phyloP scores from a whole-genome alignment of 2,797 vertebrate species.

The Darevskia nairensis region DNA sequence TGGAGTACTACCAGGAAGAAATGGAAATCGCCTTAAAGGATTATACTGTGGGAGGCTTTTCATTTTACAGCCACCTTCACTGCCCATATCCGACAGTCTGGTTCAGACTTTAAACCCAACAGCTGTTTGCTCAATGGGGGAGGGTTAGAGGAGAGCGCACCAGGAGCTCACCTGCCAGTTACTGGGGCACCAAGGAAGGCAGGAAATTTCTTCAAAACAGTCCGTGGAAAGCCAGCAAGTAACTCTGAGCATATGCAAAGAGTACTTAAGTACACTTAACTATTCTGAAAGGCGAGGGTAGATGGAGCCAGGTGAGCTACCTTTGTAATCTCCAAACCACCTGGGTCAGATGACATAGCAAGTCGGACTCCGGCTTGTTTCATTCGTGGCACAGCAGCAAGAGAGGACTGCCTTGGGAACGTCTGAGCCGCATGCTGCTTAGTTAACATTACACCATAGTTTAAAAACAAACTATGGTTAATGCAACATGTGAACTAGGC shows the following conservation, averaged over 20 bases:
- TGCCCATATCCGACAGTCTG: not conserved
- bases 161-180: not conserved
- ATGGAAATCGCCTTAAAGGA: conserved; percentile 27
- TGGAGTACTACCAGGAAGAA: not conserved
- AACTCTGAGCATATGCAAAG: no score
- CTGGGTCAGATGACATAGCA: no score
- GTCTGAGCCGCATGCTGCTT: no score
- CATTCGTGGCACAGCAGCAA: no score
- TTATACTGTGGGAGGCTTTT: conserved; percentile 7
- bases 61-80: conserved; percentile 26
- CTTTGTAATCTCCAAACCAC: no score
- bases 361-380: no score
- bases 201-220: not conserved
- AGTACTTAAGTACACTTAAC: no score
- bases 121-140: not conserved
- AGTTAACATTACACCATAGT: no score
- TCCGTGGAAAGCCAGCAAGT: not conserved
- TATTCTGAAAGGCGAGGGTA: no score
- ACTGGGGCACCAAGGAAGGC: not conserved
- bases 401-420: no score
- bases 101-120: conserved; percentile 40
- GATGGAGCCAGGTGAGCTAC: no score
- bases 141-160: not conserved
- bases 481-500: not conserved
- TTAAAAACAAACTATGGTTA: no score